These are phyloP conservation scores for Menidia menidia DNA, from an alignment of 2,797 vertebrate genomes.

Conservation along the genomic window DNA sequence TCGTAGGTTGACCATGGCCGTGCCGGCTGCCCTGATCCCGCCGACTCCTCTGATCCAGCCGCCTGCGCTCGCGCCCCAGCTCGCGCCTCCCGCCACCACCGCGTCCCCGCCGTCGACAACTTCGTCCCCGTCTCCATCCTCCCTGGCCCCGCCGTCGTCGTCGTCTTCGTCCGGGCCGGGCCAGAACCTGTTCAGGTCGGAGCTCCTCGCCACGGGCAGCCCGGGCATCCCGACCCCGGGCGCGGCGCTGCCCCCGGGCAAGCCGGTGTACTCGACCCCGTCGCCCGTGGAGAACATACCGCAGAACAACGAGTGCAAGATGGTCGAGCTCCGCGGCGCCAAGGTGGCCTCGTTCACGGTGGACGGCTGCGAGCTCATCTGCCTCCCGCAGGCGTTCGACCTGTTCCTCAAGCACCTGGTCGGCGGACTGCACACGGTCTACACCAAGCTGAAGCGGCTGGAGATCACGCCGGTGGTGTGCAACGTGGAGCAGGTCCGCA, in stretches of 20 bases:
- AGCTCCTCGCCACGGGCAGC: conserved; percentile 86
- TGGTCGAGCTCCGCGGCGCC: conserved; percentile 97
- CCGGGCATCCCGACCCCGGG: conserved; percentile 83
- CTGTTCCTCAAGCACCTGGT: conserved; percentile 99
- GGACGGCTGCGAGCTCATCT: conserved; percentile 98
- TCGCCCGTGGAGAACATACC: conserved; percentile 98
- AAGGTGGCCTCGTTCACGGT: conserved; percentile 99
- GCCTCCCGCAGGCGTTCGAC: conserved; percentile 98
- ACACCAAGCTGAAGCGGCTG: conserved; percentile 99
- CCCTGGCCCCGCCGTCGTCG: conserved; percentile 87
- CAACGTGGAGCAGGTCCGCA: conserved; percentile 99
- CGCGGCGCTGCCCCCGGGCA: conserved; percentile 86
- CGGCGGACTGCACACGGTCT: conserved; percentile 97
- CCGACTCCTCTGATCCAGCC: conserved; percentile 90
- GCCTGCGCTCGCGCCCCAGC: conserved; percentile 90
- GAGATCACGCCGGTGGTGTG: conserved; percentile 99
- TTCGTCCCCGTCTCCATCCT: conserved; percentile 90
- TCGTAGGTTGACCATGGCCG: conserved; percentile 93
- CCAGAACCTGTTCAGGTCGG: conserved; percentile 89
- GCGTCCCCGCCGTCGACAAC: conserved; percentile 89
- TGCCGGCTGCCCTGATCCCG: conserved; percentile 96
- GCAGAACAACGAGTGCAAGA: conserved; percentile 99
- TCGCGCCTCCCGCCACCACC: conserved; percentile 88
- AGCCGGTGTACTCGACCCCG: conserved; percentile 97
- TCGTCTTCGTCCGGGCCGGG: conserved; percentile 85